Conservation (phyloP, 2,797 vertebrate genomes). For the Danio aesculapii region DNA sequence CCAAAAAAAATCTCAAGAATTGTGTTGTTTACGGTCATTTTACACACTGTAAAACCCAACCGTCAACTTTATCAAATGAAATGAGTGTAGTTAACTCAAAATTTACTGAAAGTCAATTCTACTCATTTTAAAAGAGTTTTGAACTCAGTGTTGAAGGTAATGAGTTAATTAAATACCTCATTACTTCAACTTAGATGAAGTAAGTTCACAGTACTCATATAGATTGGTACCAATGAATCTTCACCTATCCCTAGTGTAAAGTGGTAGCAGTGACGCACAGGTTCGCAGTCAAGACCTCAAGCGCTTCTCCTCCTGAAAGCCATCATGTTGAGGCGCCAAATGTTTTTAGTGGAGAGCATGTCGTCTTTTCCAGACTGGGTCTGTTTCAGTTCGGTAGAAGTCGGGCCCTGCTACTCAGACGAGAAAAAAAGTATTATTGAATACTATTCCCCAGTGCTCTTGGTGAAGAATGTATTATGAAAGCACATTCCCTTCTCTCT, state of each 20-base stretch:
- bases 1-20: no score
- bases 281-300: conserved; percentile 24
- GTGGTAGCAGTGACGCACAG: conserved; percentile 25
- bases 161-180: no score
- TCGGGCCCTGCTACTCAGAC: conserved; percentile 56
- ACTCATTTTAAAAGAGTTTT: no score
- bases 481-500: conserved; percentile 57
- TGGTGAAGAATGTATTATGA: conserved; percentile 59
- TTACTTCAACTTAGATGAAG: no score
- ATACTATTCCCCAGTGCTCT: conserved; percentile 57
- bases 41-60: no score
- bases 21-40: no score
- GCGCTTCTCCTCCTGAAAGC: conserved; percentile 39
- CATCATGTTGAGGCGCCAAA: conserved; percentile 50
- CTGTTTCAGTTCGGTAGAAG: conserved; percentile 58
- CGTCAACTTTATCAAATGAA: no score
- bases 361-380: conserved; percentile 59
- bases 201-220: no score
- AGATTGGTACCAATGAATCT: no score
- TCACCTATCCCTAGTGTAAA: conserved; percentile 4
- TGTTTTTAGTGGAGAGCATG: conserved; percentile 57
- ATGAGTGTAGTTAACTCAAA: no score
- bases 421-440: conserved; percentile 62
- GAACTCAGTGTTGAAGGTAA: no score
- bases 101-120: no score